Conservation (phyloP, 2,113 vertebrate species). For the Scomber japonicus region DNA sequence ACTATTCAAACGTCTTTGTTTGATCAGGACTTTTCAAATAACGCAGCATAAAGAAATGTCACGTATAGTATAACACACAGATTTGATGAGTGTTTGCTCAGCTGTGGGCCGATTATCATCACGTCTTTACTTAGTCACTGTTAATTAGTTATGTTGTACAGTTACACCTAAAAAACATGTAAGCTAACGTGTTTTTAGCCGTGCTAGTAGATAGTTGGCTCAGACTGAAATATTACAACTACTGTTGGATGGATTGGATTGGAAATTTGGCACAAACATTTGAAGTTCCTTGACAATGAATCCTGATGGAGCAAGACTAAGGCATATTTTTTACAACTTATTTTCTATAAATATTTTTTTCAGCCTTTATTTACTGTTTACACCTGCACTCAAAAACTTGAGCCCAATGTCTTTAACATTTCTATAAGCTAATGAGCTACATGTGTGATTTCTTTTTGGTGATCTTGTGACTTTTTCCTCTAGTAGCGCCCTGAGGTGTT, state of each 20-base stretch:
- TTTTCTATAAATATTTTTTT: conserved; percentile 71
- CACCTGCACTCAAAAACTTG: conserved; percentile 72
- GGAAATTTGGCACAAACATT: neutral
- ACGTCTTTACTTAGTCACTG: neutral
- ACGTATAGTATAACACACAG: no score
- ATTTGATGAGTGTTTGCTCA: no score
- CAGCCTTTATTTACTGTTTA: conserved; percentile 79
- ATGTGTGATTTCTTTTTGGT: conserved; percentile 16
- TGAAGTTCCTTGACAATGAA: no score
- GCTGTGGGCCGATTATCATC: no score
- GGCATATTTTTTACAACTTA: conserved; percentile 73
- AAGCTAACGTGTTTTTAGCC: neutral
- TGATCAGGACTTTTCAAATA: no score
- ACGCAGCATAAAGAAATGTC: no score
- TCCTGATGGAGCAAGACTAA: conserved; percentile 40
- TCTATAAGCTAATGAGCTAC: conserved; percentile 67
- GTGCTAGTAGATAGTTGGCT: neutral
- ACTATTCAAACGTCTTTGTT: no score
- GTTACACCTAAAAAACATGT: neutral
- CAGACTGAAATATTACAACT: neutral
- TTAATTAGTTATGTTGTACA: neutral
- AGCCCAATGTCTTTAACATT: conserved; percentile 70
- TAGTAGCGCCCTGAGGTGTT: neutral
- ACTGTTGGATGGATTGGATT: neutral
- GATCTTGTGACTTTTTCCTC: neutral